phyloP scores from a whole-genome alignment of 2,113 vertebrate species.

The Pterophyllum scalare region DNA sequence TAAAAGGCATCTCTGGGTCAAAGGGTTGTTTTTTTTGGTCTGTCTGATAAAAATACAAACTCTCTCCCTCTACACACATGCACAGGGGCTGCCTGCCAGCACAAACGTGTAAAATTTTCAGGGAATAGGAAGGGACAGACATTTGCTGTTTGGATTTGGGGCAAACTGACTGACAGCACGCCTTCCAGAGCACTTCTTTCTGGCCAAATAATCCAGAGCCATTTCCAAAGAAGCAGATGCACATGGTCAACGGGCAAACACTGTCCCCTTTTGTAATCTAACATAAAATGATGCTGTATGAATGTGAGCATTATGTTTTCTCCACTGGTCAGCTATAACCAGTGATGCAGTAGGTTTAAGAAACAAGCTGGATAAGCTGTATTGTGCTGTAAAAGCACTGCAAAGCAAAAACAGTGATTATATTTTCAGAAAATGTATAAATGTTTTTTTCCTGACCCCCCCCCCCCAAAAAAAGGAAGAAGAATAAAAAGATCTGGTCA shows the following conservation, averaged over 20 bases:
- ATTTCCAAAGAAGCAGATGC: conserved; percentile 64
- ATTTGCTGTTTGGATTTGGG: conserved; percentile 60
- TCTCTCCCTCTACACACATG: background rate
- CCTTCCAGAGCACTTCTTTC: conserved; percentile 39
- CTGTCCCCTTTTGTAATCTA: conserved; percentile 60
- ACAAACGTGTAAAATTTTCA: conserved; percentile 45
- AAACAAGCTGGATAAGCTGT: background rate
- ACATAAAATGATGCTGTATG: conserved; percentile 62
- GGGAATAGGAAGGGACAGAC: conserved; percentile 41
- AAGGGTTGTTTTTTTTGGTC: conserved; percentile 33
- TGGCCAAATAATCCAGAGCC: conserved; percentile 59
- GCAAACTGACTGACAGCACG: conserved; percentile 52
- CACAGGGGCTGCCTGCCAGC: conserved; percentile 47
- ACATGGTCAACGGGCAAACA: conserved; percentile 44
- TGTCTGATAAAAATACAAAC: conserved; percentile 46
- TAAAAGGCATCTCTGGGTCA: conserved; percentile 43
- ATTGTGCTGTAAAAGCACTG: conserved; percentile 24
- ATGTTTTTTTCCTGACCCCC: background rate
- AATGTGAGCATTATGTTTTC: conserved; percentile 68
- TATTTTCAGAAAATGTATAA: background rate
- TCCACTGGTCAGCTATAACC: conserved; percentile 56
- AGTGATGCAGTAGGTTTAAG: conserved; percentile 29
- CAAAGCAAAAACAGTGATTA: background rate
- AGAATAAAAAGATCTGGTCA: no score
- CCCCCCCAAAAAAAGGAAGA: no score